These are phyloP conservation scores for Drosophila sp. DNA, from an alignment of 1,140 invertebrate genomes.

Conservation along the genomic window DNA sequence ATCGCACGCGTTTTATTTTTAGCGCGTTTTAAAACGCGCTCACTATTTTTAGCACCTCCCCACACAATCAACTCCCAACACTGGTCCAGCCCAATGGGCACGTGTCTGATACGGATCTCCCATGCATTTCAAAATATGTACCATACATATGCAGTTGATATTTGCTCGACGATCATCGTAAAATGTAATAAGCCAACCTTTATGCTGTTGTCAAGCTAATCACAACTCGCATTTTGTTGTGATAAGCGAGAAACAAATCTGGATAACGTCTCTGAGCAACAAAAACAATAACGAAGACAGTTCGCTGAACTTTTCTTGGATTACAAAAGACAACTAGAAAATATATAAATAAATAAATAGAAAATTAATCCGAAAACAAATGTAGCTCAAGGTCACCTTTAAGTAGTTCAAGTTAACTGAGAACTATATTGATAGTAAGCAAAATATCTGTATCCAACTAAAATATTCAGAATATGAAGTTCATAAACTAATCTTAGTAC, in stretches of 20 bases:
- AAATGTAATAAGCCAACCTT: slow-evolving; percentile 1
- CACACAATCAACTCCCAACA: not conserved
- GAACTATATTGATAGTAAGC: no score
- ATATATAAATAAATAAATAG: not conserved
- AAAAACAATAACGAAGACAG: not conserved
- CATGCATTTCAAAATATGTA: no score
- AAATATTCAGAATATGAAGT: not conserved
- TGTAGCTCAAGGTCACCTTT: not conserved
- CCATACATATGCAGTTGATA: no score
- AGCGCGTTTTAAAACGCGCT: slow-evolving; percentile 11
- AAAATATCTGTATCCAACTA: no score
- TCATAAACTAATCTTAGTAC: no score
- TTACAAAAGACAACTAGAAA: not conserved
- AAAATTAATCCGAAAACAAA: not conserved
- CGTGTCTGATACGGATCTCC: slow-evolving; percentile 6
- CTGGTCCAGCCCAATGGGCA: slow-evolving; percentile 46
- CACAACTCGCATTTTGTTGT: not conserved
- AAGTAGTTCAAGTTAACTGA: not conserved
- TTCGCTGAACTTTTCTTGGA: slow-evolving; percentile 12
- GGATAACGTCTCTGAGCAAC: not conserved
- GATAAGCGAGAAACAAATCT: slow-evolving; percentile 4
- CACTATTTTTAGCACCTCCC: slow-evolving; percentile 15
- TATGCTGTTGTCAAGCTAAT: slow-evolving; percentile 18
- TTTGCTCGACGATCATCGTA: no score
- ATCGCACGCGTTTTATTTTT: slow-evolving; percentile 22